Evolutionary conservation across 2,888 invertebrate species (phyloP), one percentile per base, ranked within the genome.

Genomic region (Hypomecis punctinalis): DNA sequence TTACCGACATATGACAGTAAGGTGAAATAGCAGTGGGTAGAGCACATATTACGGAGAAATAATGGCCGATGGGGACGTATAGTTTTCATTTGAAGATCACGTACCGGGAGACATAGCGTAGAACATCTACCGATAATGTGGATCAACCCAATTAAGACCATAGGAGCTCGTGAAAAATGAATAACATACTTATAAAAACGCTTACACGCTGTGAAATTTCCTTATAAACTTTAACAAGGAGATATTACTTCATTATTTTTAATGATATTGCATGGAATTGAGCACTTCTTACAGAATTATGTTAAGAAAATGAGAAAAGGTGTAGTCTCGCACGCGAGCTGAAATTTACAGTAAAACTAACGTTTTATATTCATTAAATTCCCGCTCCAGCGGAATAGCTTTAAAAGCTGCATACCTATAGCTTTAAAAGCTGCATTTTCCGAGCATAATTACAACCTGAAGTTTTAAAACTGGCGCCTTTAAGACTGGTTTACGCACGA

Each of bases 291-390:
- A 40, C 40, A 40, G 10, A 33, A 40, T 33, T 40, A 40, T 9
- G 40, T 40, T 10, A 57, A 11, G 8, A 9, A 42, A 52, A 10
- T 1, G 39, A 39, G 40, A 49, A 42, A 49, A 42, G 35, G 47
- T 23, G 9, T 9, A 23, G 33, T 33, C 4, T 33, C 11, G 33
- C 33, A 52, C 52, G 40, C 37, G 33, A 23, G n/a, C 10, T 33
- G 40, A 52, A 52, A 2, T n/a, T 40, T 52, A 40, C 40, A 39
- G 9, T 48, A 40, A 48, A 45, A 42, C 7, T 52, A 36, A 47
- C 39, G 35, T 58, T 66, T 51, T 42, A 55, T 40, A 54, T 64
- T 43, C 51, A 60, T 61, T 52, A 55, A 54, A 54, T 55, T 59
- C 45, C 11, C 35, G 42, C 49, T 39, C 11, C 48, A 13, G 48